Percentiles rank a stretch among this genome's conserved stretches.
These are phyloP conservation scores for Ptychochromis oligacanthus DNA, from an alignment of 2,113 vertebrate species.

Conservation along the genomic window DNA sequence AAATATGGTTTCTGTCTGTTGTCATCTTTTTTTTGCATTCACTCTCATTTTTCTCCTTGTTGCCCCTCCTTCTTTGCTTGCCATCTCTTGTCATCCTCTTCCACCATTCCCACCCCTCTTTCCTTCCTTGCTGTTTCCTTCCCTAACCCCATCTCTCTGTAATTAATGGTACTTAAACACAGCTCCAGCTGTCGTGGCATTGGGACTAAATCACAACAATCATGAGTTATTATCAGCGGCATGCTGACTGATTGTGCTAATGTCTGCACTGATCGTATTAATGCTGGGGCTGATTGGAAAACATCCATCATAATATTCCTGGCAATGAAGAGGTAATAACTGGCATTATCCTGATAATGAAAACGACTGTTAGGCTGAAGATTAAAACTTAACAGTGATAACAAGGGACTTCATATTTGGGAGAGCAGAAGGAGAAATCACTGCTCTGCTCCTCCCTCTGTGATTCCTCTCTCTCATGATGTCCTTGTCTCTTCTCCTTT, in stretches of 20 bases:
- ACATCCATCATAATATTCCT: constrained; percentile 71
- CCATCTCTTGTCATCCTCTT: background rate
- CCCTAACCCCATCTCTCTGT: constrained; percentile 28
- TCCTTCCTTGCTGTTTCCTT: constrained; percentile 5
- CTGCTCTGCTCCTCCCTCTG: background rate
- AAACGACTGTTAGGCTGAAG: constrained; percentile 60
- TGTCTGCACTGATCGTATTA: constrained; percentile 69
- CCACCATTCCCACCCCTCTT: background rate
- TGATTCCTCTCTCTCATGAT: constrained; percentile 14
- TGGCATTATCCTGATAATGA: constrained; percentile 64
- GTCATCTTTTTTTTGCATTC: background rate
- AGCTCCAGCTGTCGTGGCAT: constrained; percentile 67
- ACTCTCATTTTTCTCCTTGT: background rate
- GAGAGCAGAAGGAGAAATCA: constrained; percentile 37
- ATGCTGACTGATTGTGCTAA: constrained; percentile 71
- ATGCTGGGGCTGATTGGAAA: constrained; percentile 67
- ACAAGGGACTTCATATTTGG: constrained; percentile 58
- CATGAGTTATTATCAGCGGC: constrained; percentile 69
- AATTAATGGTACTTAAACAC: constrained; percentile 73
- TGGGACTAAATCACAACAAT: constrained; percentile 75
- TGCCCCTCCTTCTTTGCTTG: background rate
- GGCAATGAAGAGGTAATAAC: constrained; percentile 71
- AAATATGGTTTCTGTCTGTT: constrained; percentile 22
- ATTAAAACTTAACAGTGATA: constrained; percentile 70
- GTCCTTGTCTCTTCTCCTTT: constrained; percentile 53